Evolutionary conservation across 2,888 invertebrate species (phyloP), one percentile per base, ranked within the genome.

Genomic region (Mechanitis messenoides): DNA sequence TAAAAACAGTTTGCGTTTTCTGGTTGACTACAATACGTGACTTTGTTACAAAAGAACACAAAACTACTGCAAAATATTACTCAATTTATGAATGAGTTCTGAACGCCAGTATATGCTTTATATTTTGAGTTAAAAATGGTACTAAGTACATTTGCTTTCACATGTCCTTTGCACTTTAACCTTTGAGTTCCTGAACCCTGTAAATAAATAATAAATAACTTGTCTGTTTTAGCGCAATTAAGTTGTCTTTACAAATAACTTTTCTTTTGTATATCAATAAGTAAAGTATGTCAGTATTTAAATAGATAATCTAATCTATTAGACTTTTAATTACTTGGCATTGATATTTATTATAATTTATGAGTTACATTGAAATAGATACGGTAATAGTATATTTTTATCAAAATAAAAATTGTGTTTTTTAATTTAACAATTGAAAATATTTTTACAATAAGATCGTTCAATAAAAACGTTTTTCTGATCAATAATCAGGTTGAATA

Each of bases 241-340:
- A 20, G 20, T 20, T 20, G 20, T 20, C 20, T 20, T 20, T 50
- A 50, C 31, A 31, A 7, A 50, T 50, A 50, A 50, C 50, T 50
- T 57, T 4, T 56, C 60, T 61, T 58, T 55, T 59, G 45, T 61
- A 50, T 58, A 59, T 53, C 61, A 33, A 33, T 56, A 42, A 55
- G 57, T 62, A 62, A 66, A 20, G 20, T 63, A 59, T 42, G 33
- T 55, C 55, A 55, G 59, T 75, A 76, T 76, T 75, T 46, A 56
- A 53, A 45, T 31, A 71, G 71, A 70, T 80, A 74, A 80, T 78
- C 79, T 76, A 69, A 20, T 20, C 20, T 71, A 68, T 73, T 68
- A 72, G 73, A 72, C 70, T 75, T 74, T 74, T 75, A 78, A 77
- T 78, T 78, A 74, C 70, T 71, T 42, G 28, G 55, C 33, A 31